Evolutionary conservation across 2,888 invertebrate genomes (phyloP).

Genomic region (Caenorhabditis imperialis): DNA sequence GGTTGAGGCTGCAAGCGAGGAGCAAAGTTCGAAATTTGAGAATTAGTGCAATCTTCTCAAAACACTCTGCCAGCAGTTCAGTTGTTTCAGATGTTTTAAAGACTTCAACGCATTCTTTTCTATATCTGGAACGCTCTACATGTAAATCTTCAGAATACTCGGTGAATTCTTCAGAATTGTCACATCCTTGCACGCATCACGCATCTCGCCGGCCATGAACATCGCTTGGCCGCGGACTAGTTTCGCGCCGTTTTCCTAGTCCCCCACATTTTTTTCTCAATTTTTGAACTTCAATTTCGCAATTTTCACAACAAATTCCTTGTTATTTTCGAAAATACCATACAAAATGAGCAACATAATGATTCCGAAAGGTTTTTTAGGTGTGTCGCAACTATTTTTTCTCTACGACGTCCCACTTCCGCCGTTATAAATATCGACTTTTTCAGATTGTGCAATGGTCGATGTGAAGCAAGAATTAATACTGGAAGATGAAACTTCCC

Average conservation of each 20-base stretch:
- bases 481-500: constrained; percentile 12
- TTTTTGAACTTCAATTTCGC: constrained; percentile 16
- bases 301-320: too few species aligned
- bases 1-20: too few species aligned
- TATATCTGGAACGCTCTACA: too few species aligned
- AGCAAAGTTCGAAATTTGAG: too few species aligned
- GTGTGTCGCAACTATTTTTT: not conserved
- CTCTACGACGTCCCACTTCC: not conserved
- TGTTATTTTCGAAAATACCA: not conserved
- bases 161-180: too few species aligned
- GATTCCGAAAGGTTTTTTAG: too few species aligned
- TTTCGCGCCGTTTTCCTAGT: constrained; percentile 5
- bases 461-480: constrained; percentile 17
- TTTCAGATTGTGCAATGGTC: constrained; percentile 24
- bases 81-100: too few species aligned
- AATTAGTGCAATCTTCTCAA: too few species aligned
- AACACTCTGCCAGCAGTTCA: too few species aligned
- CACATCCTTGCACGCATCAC: not conserved
- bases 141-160: too few species aligned
- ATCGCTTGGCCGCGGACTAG: not conserved
- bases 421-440: not conserved
- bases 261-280: constrained; percentile 1
- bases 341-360: too few species aligned
- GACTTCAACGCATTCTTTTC: too few species aligned
- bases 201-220: constrained; percentile 6